Evolutionary conservation across 2,888 invertebrate species (phyloP), one percentile per base, ranked within the genome.

Genomic region (Philonicus albiceps): DNA sequence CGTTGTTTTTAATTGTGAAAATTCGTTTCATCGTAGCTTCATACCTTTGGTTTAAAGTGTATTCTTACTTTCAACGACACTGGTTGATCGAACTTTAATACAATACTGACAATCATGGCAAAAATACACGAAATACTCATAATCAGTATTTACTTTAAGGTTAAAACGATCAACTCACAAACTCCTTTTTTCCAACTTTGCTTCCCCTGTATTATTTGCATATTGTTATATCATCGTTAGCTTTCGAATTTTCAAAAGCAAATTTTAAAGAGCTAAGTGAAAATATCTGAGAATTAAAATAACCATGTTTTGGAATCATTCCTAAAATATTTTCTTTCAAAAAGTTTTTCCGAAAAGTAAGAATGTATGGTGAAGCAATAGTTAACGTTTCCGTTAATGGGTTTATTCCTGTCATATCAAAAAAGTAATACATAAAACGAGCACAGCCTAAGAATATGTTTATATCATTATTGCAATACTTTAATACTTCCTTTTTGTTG

Each of bases 401-500:
- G 8, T 78, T 78, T 40, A 78, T 55, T 2, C 34, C 55, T 49
- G 76, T 53, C 43, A 86, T 75, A 27, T 53, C 75, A 49, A 76
- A 19, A 75, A 76, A 76, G 22, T 76, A 34, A 16, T 53, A 53
- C 86, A 86, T 86, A 43, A 80, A 86, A 19, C 64, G 80, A 53
- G 80, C 27, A 64, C 80, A 74, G 30, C 81, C 80, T 27, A 86
- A 34, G n/a, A 86, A 74, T 31, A 81, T 86, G 72, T 81, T 86
- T 16, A 86, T 83, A 43, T 81, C 80, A 31, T 73, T 86, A 11
- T 53, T 27, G 64, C 73, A 86, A 86, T 86, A 81, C 40, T 43
- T 72, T 81, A 86, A 73, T 19, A 81, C 27, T 31, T 81, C 64
- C 1, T 83, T 43, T 37, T 53, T 40, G 34, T 81, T 72, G 27